Conservation (phyloP, 2,888 invertebrate genomes). For the Salticus scenicus region DNA sequence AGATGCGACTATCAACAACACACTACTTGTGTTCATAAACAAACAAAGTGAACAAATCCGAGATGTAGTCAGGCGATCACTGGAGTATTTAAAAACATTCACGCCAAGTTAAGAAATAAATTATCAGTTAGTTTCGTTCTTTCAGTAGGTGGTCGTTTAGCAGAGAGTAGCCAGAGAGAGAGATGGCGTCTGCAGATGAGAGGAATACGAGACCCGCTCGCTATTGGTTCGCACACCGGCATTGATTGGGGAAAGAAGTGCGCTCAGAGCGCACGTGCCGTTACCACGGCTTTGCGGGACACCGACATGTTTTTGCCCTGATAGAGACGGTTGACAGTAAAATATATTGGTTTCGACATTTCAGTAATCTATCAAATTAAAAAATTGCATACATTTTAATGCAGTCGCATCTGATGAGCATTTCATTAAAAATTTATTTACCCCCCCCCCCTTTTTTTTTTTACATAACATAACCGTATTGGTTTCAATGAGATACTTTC, state of each 20-base stretch:
- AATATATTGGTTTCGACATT: neutral
- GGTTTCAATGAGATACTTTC: too few species aligned
- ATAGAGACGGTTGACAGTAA: neutral
- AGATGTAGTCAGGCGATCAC: neutral
- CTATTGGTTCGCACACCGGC: slow-evolving; percentile 55
- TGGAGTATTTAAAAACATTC: neutral
- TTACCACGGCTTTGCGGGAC: slow-evolving; percentile 40
- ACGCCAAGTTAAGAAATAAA: neutral
- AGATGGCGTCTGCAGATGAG: slow-evolving; percentile 61
- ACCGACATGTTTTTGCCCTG: slow-evolving; percentile 5
- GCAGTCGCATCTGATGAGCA: too few species aligned
- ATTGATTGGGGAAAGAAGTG: slow-evolving; percentile 62
- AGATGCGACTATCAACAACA: too few species aligned
- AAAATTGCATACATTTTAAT: too few species aligned
- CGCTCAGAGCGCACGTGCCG: slow-evolving; percentile 55
- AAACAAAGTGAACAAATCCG: too few species aligned
- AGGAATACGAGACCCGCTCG: slow-evolving; percentile 27
- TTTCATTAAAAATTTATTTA: too few species aligned
- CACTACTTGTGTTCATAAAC: too few species aligned
- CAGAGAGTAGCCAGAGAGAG: neutral
- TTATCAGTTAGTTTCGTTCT: neutral
- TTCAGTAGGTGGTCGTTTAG: slow-evolving; percentile 27
- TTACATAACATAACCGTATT: too few species aligned
- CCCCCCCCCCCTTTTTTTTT: too few species aligned
- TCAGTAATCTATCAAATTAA: neutral